Evolutionary conservation across 2,888 invertebrate genomes (phyloP).

Genomic region (Matsumyia berberina): DNA sequence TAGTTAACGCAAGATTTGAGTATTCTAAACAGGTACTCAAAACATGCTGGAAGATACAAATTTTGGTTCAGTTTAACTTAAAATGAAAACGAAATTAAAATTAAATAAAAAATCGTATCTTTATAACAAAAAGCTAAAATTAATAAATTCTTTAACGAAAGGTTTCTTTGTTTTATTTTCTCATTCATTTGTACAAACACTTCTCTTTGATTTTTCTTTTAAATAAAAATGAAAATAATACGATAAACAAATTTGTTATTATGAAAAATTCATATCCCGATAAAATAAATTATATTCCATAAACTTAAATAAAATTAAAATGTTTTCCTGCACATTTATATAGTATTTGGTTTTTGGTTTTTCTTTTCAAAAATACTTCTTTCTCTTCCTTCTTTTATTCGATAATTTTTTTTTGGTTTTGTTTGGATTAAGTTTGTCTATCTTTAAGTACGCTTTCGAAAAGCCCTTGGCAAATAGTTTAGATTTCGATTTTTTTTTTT

Average conservation of each 20-base stretch:
- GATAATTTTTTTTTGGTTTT: constrained; percentile 34
- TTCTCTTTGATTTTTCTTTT: neutral
- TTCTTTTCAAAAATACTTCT: constrained; percentile 63
- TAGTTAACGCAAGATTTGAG: constrained; percentile 59
- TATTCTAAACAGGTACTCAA: constrained; percentile 68
- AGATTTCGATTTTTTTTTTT: constrained; percentile 29
- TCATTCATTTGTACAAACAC: constrained; percentile 47
- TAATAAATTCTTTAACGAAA: constrained; percentile 77
- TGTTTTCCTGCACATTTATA: constrained; percentile 65
- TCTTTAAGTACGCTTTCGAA: constrained; percentile 74
- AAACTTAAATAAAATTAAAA: constrained; percentile 59
- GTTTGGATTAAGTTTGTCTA: constrained; percentile 63
- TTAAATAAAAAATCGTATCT: constrained; percentile 15
- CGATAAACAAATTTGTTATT: constrained; percentile 29
- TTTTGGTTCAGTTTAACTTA: constrained; percentile 60
- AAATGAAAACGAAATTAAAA: constrained; percentile 56
- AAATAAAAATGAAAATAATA: constrained; percentile 44
- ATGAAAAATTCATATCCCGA: constrained; percentile 55
- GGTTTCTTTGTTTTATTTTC: constrained; percentile 55
- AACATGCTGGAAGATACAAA: constrained; percentile 68
- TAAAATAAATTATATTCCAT: constrained; percentile 76
- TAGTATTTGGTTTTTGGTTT: constrained; percentile 33
- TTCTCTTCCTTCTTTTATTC: constrained; percentile 52
- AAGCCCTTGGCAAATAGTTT: constrained; percentile 61
- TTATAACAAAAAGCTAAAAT: constrained; percentile 36